Evolutionary conservation across 2,888 invertebrate species (phyloP), one percentile per base, ranked within the genome.

Genomic region (Volucella inanis): DNA sequence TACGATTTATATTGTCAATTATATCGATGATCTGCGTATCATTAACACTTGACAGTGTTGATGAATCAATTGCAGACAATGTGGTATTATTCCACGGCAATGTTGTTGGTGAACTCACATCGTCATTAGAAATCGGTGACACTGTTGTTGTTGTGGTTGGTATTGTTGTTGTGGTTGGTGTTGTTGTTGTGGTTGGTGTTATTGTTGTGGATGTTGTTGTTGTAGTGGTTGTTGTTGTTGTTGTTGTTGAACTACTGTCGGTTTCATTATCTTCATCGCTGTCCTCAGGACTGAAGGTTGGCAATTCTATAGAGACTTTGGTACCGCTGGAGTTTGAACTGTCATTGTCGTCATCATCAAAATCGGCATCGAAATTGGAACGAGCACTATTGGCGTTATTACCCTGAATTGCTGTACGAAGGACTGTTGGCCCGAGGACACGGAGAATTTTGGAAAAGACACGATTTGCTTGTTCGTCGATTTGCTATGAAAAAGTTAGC

Each of bases 391-490:
- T 91, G 12, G 90, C 91, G 11, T 79, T 77, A 76, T 91, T 92
- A 38, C 92, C 92, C 87, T 91, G 91, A 18, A 92, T 90, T 18
- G 92, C 92, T n/a, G 90, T 91, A 65, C 92, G 91, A 88, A 97
- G 93, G 81, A 95, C 86, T 14, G 91, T 93, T 50, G 97, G 95
- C 61, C 97, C 97, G 90, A 97, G 94, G 86, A 95, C 94, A 90
- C 95, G 94, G 92, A 97, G 94, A 89, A 97, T 92, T 91, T 92
- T 91, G 50, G 91, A 89, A 81, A 92, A 89, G 31, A 92, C 89
- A 84, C 89, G 89, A 88, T 92, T 92, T 71, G 89, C 90, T 88
- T 91, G 91, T 74, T 91, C 91, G 88, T 92, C 92, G 88, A 92
- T 88, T 92, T 92, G 92, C 92, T 92, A 92, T 89, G 91, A 91